Evolutionary conservation across 2,888 invertebrate genomes (phyloP).

Genomic region (Petrolisthes manimaculis): DNA sequence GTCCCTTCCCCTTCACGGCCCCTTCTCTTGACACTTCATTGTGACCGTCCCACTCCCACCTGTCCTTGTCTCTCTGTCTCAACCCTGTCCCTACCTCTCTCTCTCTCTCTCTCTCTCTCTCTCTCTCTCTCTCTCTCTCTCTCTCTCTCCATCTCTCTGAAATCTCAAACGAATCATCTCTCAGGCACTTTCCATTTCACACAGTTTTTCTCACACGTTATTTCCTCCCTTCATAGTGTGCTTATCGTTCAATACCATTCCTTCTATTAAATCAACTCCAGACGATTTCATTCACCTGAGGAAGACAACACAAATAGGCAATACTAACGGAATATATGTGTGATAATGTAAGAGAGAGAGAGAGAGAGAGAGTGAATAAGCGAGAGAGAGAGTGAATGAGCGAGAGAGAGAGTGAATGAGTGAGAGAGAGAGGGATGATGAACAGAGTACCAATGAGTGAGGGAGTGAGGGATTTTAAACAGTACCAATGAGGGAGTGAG

Average conservation of each 20-base stretch:
- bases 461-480: not conserved
- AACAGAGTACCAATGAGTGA: not conserved
- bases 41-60: not conserved
- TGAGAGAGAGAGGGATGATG: not conserved
- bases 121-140: conserved; percentile 5
- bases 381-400: too few species aligned
- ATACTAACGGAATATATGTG: not conserved
- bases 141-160: not conserved
- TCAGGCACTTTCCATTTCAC: not conserved
- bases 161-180: conserved; percentile 17
- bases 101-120: conserved; percentile 1
- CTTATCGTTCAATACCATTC: not conserved
- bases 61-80: conserved; percentile 3
- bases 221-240: not conserved
- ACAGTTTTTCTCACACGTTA: too few species aligned
- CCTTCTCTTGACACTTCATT: not conserved
- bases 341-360: too few species aligned
- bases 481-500: not conserved
- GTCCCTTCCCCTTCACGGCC: not conserved
- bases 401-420: too few species aligned
- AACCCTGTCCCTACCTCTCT: conserved; percentile 9
- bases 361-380: too few species aligned
- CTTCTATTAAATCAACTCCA: not conserved
- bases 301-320: not conserved
- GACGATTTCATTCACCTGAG: not conserved